Conservation (phyloP, 2,113 vertebrate genomes). For the Colistium nudipinnis region DNA sequence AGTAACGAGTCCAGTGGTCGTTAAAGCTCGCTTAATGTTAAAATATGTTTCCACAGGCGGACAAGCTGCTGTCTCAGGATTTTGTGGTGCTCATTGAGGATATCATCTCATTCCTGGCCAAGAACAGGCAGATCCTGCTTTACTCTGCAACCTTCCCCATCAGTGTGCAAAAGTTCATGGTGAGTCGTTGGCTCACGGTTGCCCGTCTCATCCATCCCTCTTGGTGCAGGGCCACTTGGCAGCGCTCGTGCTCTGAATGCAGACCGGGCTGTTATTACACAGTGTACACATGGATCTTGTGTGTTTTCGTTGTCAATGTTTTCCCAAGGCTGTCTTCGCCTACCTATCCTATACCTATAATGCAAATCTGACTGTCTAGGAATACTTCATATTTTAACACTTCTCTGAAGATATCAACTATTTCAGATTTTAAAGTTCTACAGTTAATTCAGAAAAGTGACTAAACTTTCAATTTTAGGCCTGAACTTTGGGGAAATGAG, state of each 20-base stretch:
- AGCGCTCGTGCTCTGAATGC: conserved; percentile 13
- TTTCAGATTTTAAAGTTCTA: background rate
- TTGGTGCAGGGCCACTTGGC: conserved; percentile 51
- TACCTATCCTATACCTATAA: too few relatives aligned
- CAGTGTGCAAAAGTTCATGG: conserved; percentile 87
- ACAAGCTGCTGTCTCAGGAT: conserved; percentile 86
- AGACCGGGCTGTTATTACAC: conserved; percentile 37
- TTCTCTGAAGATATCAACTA: background rate
- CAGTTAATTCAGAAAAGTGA: too few relatives aligned
- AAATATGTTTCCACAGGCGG: conserved; percentile 73
- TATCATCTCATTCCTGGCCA: conserved; percentile 85
- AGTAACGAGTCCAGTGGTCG: background rate
- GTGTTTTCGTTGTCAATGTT: background rate
- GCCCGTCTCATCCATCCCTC: conserved; percentile 6
- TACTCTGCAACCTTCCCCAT: conserved; percentile 86
- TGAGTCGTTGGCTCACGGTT: conserved; percentile 57
- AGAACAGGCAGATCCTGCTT: conserved; percentile 83
- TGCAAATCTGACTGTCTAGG: too few relatives aligned
- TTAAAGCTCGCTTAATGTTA: background rate
- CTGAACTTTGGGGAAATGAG: too few relatives aligned
- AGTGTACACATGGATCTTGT: conserved; percentile 16
- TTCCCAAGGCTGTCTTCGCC: background rate
- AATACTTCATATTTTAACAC: background rate
- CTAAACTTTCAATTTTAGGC: too few relatives aligned
- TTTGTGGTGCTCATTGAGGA: conserved; percentile 85